Evolutionary conservation across 2,888 invertebrate genomes (phyloP), one percentile per base, ranked within the genome.

Genomic region (Stenichneumon culpator): DNA sequence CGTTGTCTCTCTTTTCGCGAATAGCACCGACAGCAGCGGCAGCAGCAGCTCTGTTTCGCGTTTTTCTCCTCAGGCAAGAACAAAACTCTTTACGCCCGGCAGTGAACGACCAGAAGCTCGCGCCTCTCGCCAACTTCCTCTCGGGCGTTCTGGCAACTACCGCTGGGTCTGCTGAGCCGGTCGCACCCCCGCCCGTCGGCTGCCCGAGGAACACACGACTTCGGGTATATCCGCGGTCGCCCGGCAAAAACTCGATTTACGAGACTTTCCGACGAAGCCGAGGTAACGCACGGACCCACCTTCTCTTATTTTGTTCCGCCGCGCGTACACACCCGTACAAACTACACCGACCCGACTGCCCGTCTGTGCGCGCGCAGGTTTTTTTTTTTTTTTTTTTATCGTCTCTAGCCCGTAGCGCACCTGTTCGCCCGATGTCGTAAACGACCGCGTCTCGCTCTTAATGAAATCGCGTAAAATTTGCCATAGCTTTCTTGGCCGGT

Each of bases 381-480:
- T 28, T 75, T 47, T 74, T 73, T 80, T 28, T 16, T 36, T 39
- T 22, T 28, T 75, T 47, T 68, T 73, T 81, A 74, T 81, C 67
- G 80, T 50, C 36, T 22, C 19, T 5, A 44, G 32, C 54, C 19
- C 67, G 32, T 9, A 36, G 72, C 80, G 74, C 80, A 81, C 80
- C 80, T 81, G 80, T 81, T 74, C 80, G 50, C 60, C 74, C 68
- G 68, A 81, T 81, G 80, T 80, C 80, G 74, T 81, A 74, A 81
- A 81, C 74, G 80, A 80, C 79, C 79, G 67, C 44, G 57, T 68
- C 80, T 47, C 74, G 73, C 65, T 81, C 80, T 81, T 81, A 81
- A 81, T 81, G 80, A 81, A 81, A 81, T 81, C 80, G 74, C 80
- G 74, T 81, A 81, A 81, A 81, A 81, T 81, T 81, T 81, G 39